Base-by-base conservation (phyloP, 2,113 vertebrate species). In the Numenius arquata region DNA sequence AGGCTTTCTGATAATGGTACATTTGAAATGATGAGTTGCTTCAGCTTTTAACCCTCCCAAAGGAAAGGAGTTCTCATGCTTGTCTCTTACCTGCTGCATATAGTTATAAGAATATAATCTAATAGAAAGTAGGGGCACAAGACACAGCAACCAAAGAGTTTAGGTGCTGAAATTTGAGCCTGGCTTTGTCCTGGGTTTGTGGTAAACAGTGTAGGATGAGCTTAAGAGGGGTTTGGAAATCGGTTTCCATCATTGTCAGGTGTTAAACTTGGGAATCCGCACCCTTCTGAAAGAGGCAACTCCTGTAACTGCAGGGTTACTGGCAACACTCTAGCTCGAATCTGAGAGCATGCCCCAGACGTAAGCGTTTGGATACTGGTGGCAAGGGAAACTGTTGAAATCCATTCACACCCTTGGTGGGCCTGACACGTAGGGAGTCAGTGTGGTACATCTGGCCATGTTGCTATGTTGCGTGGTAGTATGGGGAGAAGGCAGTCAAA, bases 301-400 rank as follows among this genome's bases (percentile, higher is more conserved):
- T 30, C 12, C 65, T 34, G 26, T 34, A 61, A 66, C 14, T 43
- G 8, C 11, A 9, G 4, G 4, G 41, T 27, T 30, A 32, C 38
- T 29, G 41, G 29, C 23, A 45, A 5, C 2, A 2, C 5, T 53
- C 18, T 15, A 68, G 36, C 10, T 62, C 21, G 12, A 27, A 58
- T 15, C 20, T 45, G 12, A 52, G 26, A 61, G 12, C 1, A 0
- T n/a, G 38, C 1, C n/a, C 23, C 16, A 20, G 65, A 25, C 11
- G 8, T 6, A 30, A 59, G n/a, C 1, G 11, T 12, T 36, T 38
- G 70, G 58, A 11, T 23, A 25, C 14, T 67, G 59, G 19, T 20
- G 36, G 27, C 10, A 38, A 56, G 29, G 40, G n/a, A 32, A 73
- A 45, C 3, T 6, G 4, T 11, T 62, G 25, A 12, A 45, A 41